Evolutionary conservation across 2,888 invertebrate genomes (phyloP).

Genomic region (Scaptomyza cyrtandrae): DNA sequence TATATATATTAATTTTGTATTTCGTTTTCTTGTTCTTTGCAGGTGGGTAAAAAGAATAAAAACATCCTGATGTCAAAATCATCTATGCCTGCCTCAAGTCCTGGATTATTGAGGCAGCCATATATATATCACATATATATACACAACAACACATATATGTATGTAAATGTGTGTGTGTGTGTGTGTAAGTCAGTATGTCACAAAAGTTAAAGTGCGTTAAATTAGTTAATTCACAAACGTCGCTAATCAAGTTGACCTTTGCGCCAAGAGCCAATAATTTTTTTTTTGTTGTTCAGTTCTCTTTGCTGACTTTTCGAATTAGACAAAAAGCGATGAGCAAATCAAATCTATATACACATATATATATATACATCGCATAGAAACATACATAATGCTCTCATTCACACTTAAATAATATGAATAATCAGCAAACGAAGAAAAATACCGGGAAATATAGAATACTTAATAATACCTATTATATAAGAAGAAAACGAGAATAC

Average conservation of each 20-base stretch:
- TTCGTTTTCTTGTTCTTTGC: conserved; percentile 36
- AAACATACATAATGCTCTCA: conserved; percentile 3
- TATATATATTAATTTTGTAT: conserved; percentile 19
- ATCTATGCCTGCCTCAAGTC: conserved; percentile 77
- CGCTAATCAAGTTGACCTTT: conserved; percentile 77
- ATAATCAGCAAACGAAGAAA: conserved; percentile 10
- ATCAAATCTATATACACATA: conserved; percentile 28
- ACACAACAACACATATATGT: conserved; percentile 9
- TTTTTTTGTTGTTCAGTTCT: neutral
- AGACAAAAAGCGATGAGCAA: conserved; percentile 45
- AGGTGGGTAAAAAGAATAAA: conserved; percentile 62
- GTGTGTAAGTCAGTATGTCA: too few relatives aligned
- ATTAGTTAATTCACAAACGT: conserved; percentile 34
- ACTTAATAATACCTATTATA: conserved; percentile 7
- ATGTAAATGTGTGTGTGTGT: conserved; percentile 41
- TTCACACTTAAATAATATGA: conserved; percentile 26
- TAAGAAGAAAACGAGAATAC: conserved; percentile 2
- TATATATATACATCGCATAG: neutral
- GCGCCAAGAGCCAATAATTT: conserved; percentile 39
- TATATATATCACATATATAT: conserved; percentile 25
- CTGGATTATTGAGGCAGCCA: conserved; percentile 79
- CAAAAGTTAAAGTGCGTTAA: conserved; percentile 14
- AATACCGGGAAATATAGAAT: neutral
- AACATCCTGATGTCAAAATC: conserved; percentile 6
- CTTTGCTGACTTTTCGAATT: conserved; percentile 36